phyloP scores from a whole-genome alignment of 2,113 vertebrate species.

The Gymnocephalus cernua region DNA sequence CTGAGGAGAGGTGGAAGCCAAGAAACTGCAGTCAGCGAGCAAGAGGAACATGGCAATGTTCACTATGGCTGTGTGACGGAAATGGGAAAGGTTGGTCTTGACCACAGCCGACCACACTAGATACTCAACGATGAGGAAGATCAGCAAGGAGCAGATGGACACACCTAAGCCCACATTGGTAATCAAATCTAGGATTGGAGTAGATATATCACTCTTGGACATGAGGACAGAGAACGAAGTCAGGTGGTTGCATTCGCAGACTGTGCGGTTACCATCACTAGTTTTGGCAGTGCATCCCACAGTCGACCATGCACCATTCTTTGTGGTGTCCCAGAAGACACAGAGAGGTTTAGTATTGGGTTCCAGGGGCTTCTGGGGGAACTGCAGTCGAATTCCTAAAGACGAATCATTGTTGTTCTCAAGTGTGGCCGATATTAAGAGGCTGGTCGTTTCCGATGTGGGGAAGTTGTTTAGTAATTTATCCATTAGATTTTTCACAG shows the following conservation, averaged over 20 bases:
- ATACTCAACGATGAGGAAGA: conserved; percentile 88
- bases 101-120: conserved; percentile 93
- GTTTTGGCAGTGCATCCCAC: conserved; percentile 54
- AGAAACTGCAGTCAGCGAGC: conserved; percentile 86
- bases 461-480: conserved; percentile 68
- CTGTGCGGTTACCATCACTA: not conserved
- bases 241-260: conserved; percentile 90
- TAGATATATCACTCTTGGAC: conserved; percentile 69
- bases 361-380: conserved; percentile 32
- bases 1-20: conserved; percentile 69
- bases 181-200: conserved; percentile 72
- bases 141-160: conserved; percentile 88
- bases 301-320: conserved; percentile 27
- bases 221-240: conserved; percentile 94
- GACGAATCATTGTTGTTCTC: not conserved
- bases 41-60: conserved; percentile 91
- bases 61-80: conserved; percentile 91
- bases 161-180: conserved; percentile 87
- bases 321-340: conserved; percentile 88
- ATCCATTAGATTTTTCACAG: conserved; percentile 83
- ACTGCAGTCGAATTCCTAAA: conserved; percentile 81
- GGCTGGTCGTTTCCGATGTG: accelerated
- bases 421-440: conserved; percentile 85
- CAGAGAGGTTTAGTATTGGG: conserved; percentile 55
- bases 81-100: conserved; percentile 91